phyloP scores from a whole-genome alignment of 1,140 invertebrate genomes.

The Marisa cornuarietis region DNA sequence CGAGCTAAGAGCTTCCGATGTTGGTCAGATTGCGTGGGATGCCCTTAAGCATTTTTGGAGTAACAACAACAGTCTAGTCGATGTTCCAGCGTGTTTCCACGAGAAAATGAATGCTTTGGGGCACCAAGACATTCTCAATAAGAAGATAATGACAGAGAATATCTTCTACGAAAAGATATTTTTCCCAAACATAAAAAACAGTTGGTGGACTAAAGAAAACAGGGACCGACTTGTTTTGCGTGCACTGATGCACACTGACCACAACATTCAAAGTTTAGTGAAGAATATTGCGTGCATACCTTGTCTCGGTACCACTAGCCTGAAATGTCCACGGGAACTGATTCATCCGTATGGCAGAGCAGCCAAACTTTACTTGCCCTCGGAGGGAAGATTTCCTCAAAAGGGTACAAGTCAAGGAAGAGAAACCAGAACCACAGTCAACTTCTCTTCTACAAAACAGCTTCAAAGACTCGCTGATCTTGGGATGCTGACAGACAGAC shows the following conservation, averaged over 20 bases:
- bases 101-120: not conserved
- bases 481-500: conserved; percentile 32
- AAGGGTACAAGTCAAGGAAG: not conserved
- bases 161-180: conserved; percentile 20
- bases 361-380: conserved; percentile 14
- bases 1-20: conserved; percentile 9
- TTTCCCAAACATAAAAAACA: conserved; percentile 19
- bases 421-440: not conserved
- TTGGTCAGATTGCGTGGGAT: conserved; percentile 16
- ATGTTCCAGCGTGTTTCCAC: conserved; percentile 19
- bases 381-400: conserved; percentile 25
- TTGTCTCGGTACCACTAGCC: not conserved
- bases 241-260: conserved; percentile 3
- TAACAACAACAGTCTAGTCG: conserved; percentile 1
- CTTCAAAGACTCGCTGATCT: not conserved
- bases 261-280: conserved; percentile 18
- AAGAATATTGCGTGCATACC: conserved; percentile 18
- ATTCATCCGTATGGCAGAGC: conserved; percentile 13
- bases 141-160: not conserved
- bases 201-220: conserved; percentile 13
- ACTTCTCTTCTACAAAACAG: no score
- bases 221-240: conserved; percentile 16
- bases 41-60: conserved; percentile 23
- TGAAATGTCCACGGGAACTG: conserved; percentile 19
- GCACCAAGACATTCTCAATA: not conserved